A percentile compares a stretch with the other conserved stretches of the same genome.
Evolutionary conservation across 2,888 invertebrate species (phyloP).

Genomic region (Chalcis sispes): DNA sequence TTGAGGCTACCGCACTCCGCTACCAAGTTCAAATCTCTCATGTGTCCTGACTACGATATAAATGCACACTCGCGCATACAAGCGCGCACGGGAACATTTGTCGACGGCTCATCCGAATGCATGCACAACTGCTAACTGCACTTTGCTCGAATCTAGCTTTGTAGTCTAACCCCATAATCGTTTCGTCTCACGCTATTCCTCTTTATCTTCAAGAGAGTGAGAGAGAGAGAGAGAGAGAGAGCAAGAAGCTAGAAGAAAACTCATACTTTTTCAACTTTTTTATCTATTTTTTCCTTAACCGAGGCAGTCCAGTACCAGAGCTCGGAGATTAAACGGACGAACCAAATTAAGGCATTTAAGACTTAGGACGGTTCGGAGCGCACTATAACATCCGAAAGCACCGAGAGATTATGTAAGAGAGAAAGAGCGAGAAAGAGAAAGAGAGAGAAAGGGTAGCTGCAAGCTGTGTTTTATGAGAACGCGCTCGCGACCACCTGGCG

Average conservation of each 20-base stretch:
- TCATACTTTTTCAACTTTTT: constrained; percentile 2
- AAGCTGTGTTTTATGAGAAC: constrained; percentile 64
- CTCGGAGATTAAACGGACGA: constrained; percentile 68
- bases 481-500: constrained; percentile 59
- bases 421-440: neutral
- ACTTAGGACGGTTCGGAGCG: no score
- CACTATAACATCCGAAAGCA: neutral
- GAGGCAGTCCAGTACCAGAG: no score
- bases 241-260: no score
- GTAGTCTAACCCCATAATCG: no score
- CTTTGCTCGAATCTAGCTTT: constrained; percentile 58
- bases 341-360: constrained; percentile 70
- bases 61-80: constrained; percentile 33
- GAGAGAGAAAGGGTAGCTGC: constrained; percentile 60
- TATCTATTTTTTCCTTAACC: constrained; percentile 13
- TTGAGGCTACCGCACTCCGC: constrained; percentile 28
- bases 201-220: no score
- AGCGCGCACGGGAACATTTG: constrained; percentile 18
- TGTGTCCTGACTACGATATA: neutral
- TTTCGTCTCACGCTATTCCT: constrained; percentile 60
- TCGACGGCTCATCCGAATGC: constrained; percentile 45
- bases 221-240: no score
- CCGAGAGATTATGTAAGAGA: no score
- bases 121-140: constrained; percentile 68
- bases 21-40: constrained; percentile 44